A percentile compares a stretch with the other conserved stretches of the same genome.
Conservation (phyloP, 2,888 invertebrate species). For the Aphrophora alni region DNA sequence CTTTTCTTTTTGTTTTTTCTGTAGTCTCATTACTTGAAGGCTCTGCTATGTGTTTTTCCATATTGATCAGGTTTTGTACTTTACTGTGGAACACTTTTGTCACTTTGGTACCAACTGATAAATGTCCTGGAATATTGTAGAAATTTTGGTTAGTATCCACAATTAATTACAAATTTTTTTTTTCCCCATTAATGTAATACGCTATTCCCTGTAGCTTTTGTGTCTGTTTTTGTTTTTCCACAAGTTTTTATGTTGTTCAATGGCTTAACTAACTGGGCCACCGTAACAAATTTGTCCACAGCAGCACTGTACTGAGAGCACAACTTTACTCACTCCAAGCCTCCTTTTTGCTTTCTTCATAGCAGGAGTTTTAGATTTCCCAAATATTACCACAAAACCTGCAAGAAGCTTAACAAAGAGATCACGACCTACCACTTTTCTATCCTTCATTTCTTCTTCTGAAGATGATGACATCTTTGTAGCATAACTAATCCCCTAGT, state of each 20-base stretch:
- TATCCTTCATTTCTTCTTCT: not conserved
- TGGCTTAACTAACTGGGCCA: constrained; percentile 3
- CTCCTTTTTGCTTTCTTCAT: not conserved
- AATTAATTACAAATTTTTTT: not conserved
- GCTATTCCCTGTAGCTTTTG: constrained; percentile 6
- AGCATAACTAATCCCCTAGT: not conserved
- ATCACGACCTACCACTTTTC: not conserved
- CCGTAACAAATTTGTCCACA: not conserved
- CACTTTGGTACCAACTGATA: not conserved
- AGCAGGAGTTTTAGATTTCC: constrained; percentile 10
- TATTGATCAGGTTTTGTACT: not conserved
- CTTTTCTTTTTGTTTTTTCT: not conserved
- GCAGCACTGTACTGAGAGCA: not conserved
- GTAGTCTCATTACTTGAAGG: not conserved
- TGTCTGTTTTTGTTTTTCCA: not conserved
- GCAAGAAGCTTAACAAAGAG: not conserved
- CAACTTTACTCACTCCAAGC: not conserved
- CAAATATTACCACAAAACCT: not conserved
- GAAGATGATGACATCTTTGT: not conserved
- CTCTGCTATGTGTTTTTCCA: not conserved
- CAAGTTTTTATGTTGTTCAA: not conserved
- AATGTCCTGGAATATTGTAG: not conserved
- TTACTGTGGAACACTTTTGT: not conserved
- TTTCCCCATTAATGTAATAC: not conserved
- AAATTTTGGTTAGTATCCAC: not conserved